Percentiles rank a stretch among this genome's conserved stretches.
These are phyloP conservation scores for Micromussa lordhowensis DNA, from an alignment of 92 coral and sea anemone species.

Conservation along the genomic window DNA sequence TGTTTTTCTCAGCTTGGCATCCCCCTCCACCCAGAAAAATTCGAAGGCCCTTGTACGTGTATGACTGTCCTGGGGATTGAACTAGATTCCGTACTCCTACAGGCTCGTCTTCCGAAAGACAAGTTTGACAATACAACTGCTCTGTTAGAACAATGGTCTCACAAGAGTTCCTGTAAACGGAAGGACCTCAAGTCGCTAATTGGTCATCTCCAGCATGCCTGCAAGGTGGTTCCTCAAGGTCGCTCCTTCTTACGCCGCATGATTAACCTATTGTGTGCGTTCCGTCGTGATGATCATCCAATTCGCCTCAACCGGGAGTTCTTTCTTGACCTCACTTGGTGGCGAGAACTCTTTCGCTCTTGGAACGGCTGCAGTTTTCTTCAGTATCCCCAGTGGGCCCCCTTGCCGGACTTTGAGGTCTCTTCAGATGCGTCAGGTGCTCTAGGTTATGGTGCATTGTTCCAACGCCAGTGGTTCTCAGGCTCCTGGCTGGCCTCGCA, in stretches of 20 bases:
- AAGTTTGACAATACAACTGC: constrained; percentile 14
- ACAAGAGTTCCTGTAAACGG: constrained; percentile 5
- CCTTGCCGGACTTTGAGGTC: background rate
- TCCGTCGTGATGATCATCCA: too few relatives aligned
- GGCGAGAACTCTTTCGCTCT: too few relatives aligned
- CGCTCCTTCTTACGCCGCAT: background rate
- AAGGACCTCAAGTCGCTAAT: too few relatives aligned
- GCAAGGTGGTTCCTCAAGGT: background rate
- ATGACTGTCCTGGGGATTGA: too few relatives aligned
- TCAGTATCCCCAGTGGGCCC: background rate
- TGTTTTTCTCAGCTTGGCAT: too few relatives aligned
- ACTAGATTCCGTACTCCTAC: background rate
- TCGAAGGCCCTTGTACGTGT: constrained; percentile 5
- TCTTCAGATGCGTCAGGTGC: background rate
- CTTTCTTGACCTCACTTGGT: too few relatives aligned
- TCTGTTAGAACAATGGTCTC: constrained; percentile 3
- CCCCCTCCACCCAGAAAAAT: too few relatives aligned
- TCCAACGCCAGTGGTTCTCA: constrained; percentile 5
- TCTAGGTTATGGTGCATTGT: background rate
- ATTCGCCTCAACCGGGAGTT: too few relatives aligned
- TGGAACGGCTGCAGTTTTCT: constrained; percentile 12
- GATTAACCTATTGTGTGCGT: constrained; percentile 2
- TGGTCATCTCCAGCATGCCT: too few relatives aligned
- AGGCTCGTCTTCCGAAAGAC: constrained; percentile 10
- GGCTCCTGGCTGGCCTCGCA: constrained; percentile 4